A percentile compares a stretch with the other conserved stretches of the same genome.
These are phyloP conservation scores for Malacoraja senta DNA, from an alignment of 2,797 vertebrate genomes.

Conservation along the genomic window DNA sequence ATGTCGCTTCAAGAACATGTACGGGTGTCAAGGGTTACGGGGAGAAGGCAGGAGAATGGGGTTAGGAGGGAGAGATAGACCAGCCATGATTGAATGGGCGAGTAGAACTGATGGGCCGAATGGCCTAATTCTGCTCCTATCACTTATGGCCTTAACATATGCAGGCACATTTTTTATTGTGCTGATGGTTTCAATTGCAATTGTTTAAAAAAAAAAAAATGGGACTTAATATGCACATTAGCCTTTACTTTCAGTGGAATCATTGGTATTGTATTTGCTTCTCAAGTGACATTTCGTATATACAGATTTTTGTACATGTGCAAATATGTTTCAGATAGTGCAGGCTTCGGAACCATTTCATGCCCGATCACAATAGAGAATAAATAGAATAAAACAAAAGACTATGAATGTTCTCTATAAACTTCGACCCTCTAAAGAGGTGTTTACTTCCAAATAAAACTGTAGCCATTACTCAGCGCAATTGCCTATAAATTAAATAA, in stretches of 20 bases:
- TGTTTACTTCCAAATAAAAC: conserved; percentile 23
- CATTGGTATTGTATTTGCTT: background rate
- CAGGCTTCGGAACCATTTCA: background rate
- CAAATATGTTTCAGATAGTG: background rate
- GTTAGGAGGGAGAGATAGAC: too few relatives aligned
- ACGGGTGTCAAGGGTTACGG: too few relatives aligned
- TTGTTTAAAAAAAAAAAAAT: background rate
- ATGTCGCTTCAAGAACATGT: too few relatives aligned
- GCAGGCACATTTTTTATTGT: too few relatives aligned
- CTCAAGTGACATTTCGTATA: background rate
- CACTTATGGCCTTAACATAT: too few relatives aligned
- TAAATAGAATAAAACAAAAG: conserved; percentile 26
- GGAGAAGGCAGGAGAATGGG: too few relatives aligned
- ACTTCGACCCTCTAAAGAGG: background rate
- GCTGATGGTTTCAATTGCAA: background rate
- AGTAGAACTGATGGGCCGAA: too few relatives aligned
- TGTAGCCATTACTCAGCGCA: background rate
- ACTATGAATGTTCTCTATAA: background rate
- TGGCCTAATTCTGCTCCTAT: too few relatives aligned
- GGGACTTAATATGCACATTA: background rate
- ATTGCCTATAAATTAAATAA: conserved; percentile 16
- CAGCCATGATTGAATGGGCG: too few relatives aligned
- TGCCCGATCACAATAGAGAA: background rate
- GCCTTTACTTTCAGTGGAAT: background rate
- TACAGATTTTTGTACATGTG: background rate